phyloP scores from a whole-genome alignment of 2,113 vertebrate species.

The Phocoena sinus region DNA sequence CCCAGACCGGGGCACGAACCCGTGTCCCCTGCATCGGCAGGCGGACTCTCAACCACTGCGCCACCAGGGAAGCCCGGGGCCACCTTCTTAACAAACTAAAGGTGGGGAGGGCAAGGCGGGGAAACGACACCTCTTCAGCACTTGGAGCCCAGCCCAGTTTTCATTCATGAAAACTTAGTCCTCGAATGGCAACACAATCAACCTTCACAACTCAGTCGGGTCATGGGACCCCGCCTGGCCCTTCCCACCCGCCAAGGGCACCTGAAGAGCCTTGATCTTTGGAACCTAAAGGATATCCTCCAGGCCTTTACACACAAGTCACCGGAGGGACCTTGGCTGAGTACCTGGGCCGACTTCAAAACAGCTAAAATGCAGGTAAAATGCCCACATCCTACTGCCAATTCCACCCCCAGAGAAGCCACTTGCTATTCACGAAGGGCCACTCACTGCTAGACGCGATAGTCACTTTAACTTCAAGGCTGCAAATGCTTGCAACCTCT shows the following conservation, averaged over 20 bases:
- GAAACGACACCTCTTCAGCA: not conserved
- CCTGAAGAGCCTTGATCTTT: not conserved
- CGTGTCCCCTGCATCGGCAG: too few species aligned
- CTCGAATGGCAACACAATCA: not conserved
- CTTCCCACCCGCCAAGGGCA: not conserved
- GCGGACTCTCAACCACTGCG: too few species aligned
- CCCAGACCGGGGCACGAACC: too few species aligned
- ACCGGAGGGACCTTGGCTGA: not conserved
- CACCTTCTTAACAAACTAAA: not conserved
- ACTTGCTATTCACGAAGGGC: not conserved
- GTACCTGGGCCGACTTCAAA: not conserved
- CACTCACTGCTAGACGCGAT: constrained; percentile 10
- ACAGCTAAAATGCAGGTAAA: not conserved
- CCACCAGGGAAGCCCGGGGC: too few species aligned
- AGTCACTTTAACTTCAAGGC: not conserved
- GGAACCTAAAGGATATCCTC: not conserved
- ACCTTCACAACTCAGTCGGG: not conserved
- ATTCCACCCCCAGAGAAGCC: not conserved
- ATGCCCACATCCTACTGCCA: not conserved
- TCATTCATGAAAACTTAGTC: not conserved
- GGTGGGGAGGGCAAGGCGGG: not conserved
- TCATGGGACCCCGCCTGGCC: not conserved
- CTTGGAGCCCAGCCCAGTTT: not conserved
- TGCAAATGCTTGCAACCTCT: not conserved
- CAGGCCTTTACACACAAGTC: not conserved